Conservation (phyloP, 2,888 invertebrate species). For the Dolomedes plantarius region DNA sequence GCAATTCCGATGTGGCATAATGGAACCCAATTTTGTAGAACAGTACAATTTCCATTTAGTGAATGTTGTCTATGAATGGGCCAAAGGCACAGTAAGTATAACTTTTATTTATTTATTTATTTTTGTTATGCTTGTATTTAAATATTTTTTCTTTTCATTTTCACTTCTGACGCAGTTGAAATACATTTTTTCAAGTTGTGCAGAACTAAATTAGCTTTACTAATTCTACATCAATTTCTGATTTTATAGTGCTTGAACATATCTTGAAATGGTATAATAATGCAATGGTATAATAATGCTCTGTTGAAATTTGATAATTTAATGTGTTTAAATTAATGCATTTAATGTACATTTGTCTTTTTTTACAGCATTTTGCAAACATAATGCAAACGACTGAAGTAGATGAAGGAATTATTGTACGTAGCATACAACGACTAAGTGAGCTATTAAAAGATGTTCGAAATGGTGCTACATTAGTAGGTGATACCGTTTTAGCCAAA, state of each 20-base stretch:
- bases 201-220: no score
- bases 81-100: slow-evolving; percentile 84
- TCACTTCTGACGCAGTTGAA: no score
- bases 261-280: no score
- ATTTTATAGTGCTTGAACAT: no score
- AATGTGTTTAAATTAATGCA: no score
- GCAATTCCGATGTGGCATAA: slow-evolving; percentile 82
- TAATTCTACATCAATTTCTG: no score
- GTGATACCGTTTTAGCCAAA: slow-evolving; percentile 91
- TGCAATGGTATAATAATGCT: no score
- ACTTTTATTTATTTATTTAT: no score
- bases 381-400: slow-evolving; percentile 95
- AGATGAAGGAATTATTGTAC: slow-evolving; percentile 98
- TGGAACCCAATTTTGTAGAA: slow-evolving; percentile 80
- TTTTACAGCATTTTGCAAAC: slow-evolving; percentile 88
- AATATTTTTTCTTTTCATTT: not conserved
- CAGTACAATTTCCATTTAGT: slow-evolving; percentile 92
- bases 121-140: no score
- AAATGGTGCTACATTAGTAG: slow-evolving; percentile 93
- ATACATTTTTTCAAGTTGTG: not conserved
- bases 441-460: slow-evolving; percentile 93
- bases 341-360: no score
- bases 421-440: slow-evolving; percentile 96
- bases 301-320: no score
- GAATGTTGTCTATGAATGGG: slow-evolving; percentile 97